Evolutionary conservation across 2,797 vertebrate species (phyloP).

Genomic region (Spinus olivaceus): DNA sequence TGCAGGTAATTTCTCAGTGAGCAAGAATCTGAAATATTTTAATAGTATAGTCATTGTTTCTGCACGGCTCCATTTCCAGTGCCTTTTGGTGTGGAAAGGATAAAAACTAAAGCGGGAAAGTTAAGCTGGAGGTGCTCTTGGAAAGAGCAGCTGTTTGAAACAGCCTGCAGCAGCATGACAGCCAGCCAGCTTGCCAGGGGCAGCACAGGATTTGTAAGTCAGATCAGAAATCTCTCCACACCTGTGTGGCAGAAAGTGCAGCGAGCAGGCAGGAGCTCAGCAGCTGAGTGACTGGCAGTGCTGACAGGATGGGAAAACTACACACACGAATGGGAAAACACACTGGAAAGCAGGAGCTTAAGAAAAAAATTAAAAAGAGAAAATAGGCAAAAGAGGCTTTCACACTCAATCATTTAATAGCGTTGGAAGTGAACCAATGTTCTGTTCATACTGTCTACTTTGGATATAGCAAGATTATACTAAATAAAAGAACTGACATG

Average conservation of each 20-base stretch:
- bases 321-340: conserved; percentile 24
- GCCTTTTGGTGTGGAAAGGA: neutral
- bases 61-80: neutral
- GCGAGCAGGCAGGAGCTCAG: neutral
- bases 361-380: neutral
- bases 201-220: neutral
- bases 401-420: conserved; percentile 38
- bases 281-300: neutral
- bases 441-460: conserved; percentile 36
- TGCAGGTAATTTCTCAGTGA: neutral
- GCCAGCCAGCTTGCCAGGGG: neutral
- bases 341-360: neutral
- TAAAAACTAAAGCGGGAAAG: neutral
- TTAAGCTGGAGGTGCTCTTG: neutral
- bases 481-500: neutral
- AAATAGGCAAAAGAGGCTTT: conserved; percentile 28
- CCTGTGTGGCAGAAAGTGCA: conserved; percentile 30
- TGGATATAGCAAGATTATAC: neutral
- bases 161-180: neutral
- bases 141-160: conserved; percentile 27
- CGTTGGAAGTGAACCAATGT: conserved; percentile 40
- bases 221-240: conserved; percentile 48
- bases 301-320: conserved; percentile 23
- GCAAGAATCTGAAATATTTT: neutral
- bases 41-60: neutral